A percentile compares a stretch with the other conserved stretches of the same genome.
phyloP scores from a whole-genome alignment of 2,888 invertebrate species.

The Lottia gigantea region DNA sequence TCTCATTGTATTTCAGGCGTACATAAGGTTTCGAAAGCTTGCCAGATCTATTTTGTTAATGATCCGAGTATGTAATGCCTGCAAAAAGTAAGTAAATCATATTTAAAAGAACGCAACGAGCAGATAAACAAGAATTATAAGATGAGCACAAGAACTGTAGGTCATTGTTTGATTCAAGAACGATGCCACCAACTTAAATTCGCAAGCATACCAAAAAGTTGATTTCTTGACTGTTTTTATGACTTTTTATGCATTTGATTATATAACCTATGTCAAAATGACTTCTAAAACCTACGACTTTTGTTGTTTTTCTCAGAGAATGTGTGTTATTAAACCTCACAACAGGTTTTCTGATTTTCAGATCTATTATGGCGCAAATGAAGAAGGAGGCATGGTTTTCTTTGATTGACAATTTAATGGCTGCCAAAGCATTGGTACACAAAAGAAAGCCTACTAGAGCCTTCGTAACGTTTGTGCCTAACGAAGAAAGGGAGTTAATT shows the following conservation, averaged over 20 bases:
- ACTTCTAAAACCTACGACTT: no score
- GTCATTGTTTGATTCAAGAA: no score
- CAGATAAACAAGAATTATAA: no score
- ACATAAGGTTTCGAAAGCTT: conserved; percentile 51
- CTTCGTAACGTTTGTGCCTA: conserved; percentile 54
- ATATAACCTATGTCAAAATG: no score
- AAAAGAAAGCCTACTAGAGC: conserved; percentile 49
- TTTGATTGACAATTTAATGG: conserved; percentile 52
- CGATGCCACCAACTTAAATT: no score
- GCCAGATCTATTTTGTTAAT: conserved; percentile 54
- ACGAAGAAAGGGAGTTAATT: conserved; percentile 52
- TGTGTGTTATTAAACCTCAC: no score
- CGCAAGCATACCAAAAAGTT: no score
- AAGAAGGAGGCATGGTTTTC: conserved; percentile 59
- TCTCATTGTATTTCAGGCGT: conserved; percentile 44
- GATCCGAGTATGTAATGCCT: conserved; percentile 56
- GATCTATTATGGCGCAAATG: conserved; percentile 47
- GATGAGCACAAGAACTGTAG: no score
- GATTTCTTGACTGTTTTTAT: no score
- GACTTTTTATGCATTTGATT: no score
- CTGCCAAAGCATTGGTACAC: conserved; percentile 41
- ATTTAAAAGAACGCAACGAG: no score
- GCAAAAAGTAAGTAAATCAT: conserved; percentile 48
- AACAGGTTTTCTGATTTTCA: conserved; percentile 21
- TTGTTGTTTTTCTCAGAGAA: no score